Conservation (phyloP, 2,797 vertebrate species). For the Esox masquinongy region DNA sequence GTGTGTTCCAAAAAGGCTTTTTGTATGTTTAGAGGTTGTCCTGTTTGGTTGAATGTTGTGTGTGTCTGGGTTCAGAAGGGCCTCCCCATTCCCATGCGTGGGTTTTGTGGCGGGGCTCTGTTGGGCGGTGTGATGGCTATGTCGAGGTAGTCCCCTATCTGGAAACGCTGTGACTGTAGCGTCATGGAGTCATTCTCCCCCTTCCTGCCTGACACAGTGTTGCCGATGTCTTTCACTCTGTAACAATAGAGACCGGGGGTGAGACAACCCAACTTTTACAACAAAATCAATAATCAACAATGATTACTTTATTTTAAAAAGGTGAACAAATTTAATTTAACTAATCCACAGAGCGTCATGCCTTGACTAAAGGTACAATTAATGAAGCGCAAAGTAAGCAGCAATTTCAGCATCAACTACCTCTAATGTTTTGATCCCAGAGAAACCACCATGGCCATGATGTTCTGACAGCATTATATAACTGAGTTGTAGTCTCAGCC, state of each 20-base stretch:
- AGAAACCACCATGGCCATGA: no score
- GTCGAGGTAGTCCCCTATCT: slow-evolving; percentile 97
- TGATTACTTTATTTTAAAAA: not conserved
- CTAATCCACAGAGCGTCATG: not conserved
- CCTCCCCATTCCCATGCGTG: slow-evolving; percentile 81
- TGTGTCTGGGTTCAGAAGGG: slow-evolving; percentile 78
- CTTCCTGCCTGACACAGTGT: slow-evolving; percentile 92
- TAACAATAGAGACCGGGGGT: not conserved
- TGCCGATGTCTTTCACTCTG: slow-evolving; percentile 97
- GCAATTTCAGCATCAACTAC: not conserved
- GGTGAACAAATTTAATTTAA: not conserved
- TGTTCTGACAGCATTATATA: no score
- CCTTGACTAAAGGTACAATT: not conserved
- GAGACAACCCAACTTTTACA: not conserved
- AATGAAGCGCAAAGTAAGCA: not conserved
- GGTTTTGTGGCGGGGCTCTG: slow-evolving; percentile 84
- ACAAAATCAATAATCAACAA: not conserved
- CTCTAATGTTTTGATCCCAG: no score
- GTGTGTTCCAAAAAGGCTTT: not conserved
- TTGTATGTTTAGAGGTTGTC: not conserved
- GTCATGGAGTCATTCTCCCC: slow-evolving; percentile 97
- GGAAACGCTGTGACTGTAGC: slow-evolving; percentile 95
- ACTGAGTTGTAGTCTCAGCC: no score
- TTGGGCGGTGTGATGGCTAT: slow-evolving; percentile 97
- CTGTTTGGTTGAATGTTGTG: not conserved